Evolutionary conservation across 1,140 invertebrate genomes (phyloP).

Genomic region (Pseudomyrmex concolor): DNA sequence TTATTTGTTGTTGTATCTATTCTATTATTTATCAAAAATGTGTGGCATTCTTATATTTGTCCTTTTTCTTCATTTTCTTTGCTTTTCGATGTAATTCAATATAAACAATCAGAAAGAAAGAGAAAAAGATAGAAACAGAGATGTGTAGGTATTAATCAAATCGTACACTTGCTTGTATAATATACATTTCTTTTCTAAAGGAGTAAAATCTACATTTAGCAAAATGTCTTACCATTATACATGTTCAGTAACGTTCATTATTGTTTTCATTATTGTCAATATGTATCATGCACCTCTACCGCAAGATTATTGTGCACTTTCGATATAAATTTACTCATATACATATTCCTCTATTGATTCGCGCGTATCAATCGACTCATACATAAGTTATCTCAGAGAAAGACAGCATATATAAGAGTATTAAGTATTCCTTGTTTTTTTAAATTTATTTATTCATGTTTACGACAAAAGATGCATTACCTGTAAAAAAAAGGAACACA

Average conservation of each 20-base stretch:
- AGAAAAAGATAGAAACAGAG: background rate
- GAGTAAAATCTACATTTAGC: background rate
- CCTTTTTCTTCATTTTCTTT: conserved; percentile 40
- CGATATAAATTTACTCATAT: conserved; percentile 6
- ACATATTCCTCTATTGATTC: conserved; percentile 3
- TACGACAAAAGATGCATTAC: conserved; percentile 39
- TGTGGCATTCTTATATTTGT: conserved; percentile 38
- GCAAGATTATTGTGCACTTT: background rate
- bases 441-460: conserved; percentile 33
- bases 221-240: conserved; percentile 31
- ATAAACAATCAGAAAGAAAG: conserved; percentile 5
- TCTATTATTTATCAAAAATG: conserved; percentile 45
- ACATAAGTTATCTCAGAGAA: background rate
- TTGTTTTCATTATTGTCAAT: too few species aligned
- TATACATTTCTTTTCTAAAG: conserved; percentile 26
- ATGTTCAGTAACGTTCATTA: conserved; percentile 19
- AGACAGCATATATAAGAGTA: background rate
- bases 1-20: conserved; percentile 46
- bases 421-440: background rate
- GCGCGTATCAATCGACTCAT: background rate
- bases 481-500: conserved; percentile 40
- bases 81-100: conserved; percentile 23
- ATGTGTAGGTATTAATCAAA: conserved; percentile 26
- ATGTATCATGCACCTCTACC: conserved; percentile 4
- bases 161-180: conserved; percentile 12